Conservation (phyloP, 2,113 vertebrate genomes). For the Triplophysa dalaica region DNA sequence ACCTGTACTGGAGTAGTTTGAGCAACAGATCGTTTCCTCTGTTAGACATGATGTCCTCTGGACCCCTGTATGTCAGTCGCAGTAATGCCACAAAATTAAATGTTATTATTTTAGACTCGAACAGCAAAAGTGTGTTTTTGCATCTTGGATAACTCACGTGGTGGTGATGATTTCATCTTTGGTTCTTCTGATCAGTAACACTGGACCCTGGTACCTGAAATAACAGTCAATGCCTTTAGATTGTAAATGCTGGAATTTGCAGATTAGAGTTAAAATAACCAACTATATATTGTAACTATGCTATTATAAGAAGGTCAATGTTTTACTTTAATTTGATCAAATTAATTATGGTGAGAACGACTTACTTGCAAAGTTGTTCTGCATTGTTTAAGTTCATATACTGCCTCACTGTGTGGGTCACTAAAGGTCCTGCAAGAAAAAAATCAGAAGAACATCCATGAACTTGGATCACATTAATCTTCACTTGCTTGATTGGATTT, state of each 20-base stretch:
- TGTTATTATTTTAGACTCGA: not conserved
- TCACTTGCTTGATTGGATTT: not conserved
- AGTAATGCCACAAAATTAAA: not conserved
- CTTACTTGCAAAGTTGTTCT: slow-evolving; percentile 89
- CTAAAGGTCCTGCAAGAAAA: slow-evolving; percentile 74
- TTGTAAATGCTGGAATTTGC: not conserved
- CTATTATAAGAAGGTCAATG: no score
- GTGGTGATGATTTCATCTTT: slow-evolving; percentile 93
- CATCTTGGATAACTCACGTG: slow-evolving; percentile 71
- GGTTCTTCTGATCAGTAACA: slow-evolving; percentile 86
- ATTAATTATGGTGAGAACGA: not conserved
- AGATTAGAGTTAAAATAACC: not conserved
- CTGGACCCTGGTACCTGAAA: slow-evolving; percentile 85
- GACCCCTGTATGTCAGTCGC: slow-evolving; percentile 68
- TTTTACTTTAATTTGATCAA: not conserved
- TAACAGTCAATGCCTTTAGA: slow-evolving; percentile 5
- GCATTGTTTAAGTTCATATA: slow-evolving; percentile 90
- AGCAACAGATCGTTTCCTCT: slow-evolving; percentile 86
- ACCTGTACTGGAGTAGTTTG: slow-evolving; percentile 85
- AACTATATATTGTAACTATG: no score
- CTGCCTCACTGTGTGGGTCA: slow-evolving; percentile 86
- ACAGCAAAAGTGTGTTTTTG: not conserved
- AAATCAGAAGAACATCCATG: slow-evolving; percentile 2
- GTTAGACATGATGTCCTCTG: slow-evolving; percentile 88
- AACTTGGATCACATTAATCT: not conserved